Percentiles rank a stretch among this genome's conserved stretches.
These are phyloP conservation scores for Baccha elongata DNA, from an alignment of 2,888 invertebrate genomes.

Conservation along the genomic window DNA sequence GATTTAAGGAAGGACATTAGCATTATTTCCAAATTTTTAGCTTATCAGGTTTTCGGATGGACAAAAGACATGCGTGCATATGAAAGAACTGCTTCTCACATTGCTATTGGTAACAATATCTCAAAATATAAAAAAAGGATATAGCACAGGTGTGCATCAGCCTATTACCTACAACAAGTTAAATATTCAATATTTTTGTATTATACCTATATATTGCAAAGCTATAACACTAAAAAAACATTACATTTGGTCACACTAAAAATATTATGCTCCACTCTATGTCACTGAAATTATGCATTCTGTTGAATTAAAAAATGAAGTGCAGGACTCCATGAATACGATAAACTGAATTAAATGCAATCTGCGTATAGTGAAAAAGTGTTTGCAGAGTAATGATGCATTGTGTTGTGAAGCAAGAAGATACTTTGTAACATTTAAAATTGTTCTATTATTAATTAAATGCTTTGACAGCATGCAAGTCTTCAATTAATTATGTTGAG, in stretches of 20 bases:
- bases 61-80: no score
- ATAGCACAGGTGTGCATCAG: no score
- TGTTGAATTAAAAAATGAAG: constrained; percentile 30
- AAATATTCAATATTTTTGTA: no score
- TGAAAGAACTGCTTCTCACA: no score
- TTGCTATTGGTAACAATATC: no score
- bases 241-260: constrained; percentile 1
- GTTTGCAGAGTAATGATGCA: constrained; percentile 4
- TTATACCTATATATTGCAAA: no score
- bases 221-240: no score
- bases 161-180: no score
- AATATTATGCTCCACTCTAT: constrained; percentile 1
- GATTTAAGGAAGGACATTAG: no score
- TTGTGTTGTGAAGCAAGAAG: background rate
- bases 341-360: constrained; percentile 30
- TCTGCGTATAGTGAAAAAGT: background rate
- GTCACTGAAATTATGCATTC: constrained; percentile 36
- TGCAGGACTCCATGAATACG: background rate
- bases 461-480: constrained; percentile 46
- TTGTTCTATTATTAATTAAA: constrained; percentile 48
- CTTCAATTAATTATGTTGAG: constrained; percentile 23
- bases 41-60: no score
- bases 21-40: no score
- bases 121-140: no score
- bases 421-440: constrained; percentile 59